phyloP scores from a whole-genome alignment of 2,113 vertebrate genomes.

The Chlamydotis undulata region DNA sequence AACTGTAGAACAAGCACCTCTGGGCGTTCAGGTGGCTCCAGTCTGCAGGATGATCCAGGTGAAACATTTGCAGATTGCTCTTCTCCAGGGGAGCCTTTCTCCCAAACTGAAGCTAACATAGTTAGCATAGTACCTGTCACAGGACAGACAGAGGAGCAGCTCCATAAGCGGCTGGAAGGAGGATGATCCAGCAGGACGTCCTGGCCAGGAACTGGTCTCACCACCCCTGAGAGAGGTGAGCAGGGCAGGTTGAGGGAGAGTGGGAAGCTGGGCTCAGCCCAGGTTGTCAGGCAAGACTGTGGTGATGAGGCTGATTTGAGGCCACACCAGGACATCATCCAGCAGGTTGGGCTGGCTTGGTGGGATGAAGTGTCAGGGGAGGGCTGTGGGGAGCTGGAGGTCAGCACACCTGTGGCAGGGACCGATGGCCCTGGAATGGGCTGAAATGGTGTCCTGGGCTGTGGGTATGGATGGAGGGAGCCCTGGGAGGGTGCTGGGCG shows the following conservation, averaged over 20 bases:
- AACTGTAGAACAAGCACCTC: background rate
- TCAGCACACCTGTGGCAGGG: background rate
- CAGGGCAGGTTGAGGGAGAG: background rate
- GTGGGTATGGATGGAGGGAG: background rate
- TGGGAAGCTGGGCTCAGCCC: background rate
- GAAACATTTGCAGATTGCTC: background rate
- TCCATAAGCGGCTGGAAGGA: background rate
- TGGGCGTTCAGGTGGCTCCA: background rate
- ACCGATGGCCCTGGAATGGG: background rate
- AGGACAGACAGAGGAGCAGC: background rate
- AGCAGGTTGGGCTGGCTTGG: accelerated
- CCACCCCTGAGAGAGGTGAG: background rate
- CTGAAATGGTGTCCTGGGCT: background rate
- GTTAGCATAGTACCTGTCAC: too few species aligned
- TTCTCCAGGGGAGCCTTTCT: background rate
- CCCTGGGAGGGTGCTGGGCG: background rate
- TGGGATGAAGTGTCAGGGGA: background rate
- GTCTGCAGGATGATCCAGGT: background rate
- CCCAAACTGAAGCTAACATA: background rate
- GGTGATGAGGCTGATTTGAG: background rate
- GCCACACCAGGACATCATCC: background rate
- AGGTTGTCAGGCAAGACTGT: background rate
- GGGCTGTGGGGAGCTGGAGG: background rate
- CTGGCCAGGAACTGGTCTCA: background rate
- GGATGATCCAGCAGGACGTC: background rate